A percentile compares a stretch with the other conserved stretches of the same genome.
Evolutionary conservation across 2,797 vertebrate species (phyloP).

Genomic region (Arctocebus calabarensis): DNA sequence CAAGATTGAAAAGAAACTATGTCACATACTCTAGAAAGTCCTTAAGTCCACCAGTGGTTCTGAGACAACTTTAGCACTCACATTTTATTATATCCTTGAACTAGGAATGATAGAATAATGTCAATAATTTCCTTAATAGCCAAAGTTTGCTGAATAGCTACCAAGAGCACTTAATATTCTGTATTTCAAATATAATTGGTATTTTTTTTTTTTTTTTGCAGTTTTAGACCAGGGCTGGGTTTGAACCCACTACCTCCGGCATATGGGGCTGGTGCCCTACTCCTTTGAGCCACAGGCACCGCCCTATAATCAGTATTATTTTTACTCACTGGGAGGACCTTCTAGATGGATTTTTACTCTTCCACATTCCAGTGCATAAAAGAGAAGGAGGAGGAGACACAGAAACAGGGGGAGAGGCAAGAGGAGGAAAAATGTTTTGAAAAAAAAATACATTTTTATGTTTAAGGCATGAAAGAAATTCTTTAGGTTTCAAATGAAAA

Average conservation of each 20-base stretch:
- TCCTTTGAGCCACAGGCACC: too few species aligned
- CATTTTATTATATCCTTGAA: neutral
- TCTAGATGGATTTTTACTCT: neutral
- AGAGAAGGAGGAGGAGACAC: neutral
- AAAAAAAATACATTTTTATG: neutral
- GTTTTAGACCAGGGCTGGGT: too few species aligned
- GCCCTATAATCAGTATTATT: neutral
- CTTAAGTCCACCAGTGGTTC: neutral
- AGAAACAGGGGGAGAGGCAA: neutral
- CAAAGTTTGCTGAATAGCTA: neutral
- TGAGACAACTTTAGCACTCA: neutral
- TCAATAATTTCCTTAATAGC: neutral
- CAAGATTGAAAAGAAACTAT: neutral
- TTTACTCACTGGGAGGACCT: neutral
- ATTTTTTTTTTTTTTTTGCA: too few species aligned
- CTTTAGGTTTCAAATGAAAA: conserved; percentile 8
- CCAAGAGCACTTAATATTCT: fast-evolving
- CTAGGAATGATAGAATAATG: neutral
- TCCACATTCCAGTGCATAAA: fast-evolving
- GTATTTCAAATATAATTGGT: neutral
- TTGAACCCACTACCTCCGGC: too few species aligned
- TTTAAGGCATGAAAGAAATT: neutral
- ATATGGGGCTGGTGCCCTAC: too few species aligned
- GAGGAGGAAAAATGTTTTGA: neutral
- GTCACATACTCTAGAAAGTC: neutral